Evolutionary conservation across 2,888 invertebrate species (phyloP).

Genomic region (Drosophila emarginata): DNA sequence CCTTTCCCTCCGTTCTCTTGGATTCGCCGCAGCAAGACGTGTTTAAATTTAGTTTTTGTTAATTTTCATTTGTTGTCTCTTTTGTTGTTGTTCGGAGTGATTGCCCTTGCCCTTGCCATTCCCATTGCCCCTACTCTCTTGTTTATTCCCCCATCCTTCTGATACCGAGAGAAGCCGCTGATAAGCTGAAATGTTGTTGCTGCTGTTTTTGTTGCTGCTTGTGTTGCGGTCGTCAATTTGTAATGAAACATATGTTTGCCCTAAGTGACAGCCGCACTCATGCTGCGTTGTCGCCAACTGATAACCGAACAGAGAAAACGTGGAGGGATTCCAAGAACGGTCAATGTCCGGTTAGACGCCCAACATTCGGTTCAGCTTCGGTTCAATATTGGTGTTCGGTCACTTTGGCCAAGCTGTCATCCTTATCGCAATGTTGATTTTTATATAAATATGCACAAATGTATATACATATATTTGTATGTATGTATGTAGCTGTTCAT

Average conservation of each 20-base stretch:
- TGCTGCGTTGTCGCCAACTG: slow-evolving; percentile 44
- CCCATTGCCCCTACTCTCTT: neutral
- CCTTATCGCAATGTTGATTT: slow-evolving; percentile 31
- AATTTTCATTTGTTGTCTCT: slow-evolving; percentile 66
- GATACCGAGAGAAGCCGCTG: slow-evolving; percentile 54
- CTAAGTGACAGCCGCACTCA: slow-evolving; percentile 71
- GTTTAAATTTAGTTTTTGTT: slow-evolving; percentile 73
- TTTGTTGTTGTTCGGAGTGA: slow-evolving; percentile 17
- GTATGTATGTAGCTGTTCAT: slow-evolving; percentile 23
- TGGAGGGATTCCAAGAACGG: slow-evolving; percentile 7
- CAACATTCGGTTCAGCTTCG: neutral
- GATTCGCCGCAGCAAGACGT: slow-evolving; percentile 64
- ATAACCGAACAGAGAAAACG: slow-evolving; percentile 29
- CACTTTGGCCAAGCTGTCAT: slow-evolving; percentile 30
- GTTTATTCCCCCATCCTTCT: neutral
- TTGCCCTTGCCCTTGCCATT: slow-evolving; percentile 24
- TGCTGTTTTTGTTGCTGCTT: slow-evolving; percentile 39
- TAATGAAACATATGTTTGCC: slow-evolving; percentile 71
- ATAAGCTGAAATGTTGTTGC: slow-evolving; percentile 51
- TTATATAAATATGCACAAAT: neutral
- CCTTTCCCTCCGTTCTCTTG: slow-evolving; percentile 6
- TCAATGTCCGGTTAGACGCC: slow-evolving; percentile 23
- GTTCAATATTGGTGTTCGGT: slow-evolving; percentile 7
- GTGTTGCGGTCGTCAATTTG: slow-evolving; percentile 69
- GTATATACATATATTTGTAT: neutral